Evolutionary conservation across 2,113 vertebrate species (phyloP), one percentile per base, ranked within the genome.

Genomic region (Scophthalmus maximus): DNA sequence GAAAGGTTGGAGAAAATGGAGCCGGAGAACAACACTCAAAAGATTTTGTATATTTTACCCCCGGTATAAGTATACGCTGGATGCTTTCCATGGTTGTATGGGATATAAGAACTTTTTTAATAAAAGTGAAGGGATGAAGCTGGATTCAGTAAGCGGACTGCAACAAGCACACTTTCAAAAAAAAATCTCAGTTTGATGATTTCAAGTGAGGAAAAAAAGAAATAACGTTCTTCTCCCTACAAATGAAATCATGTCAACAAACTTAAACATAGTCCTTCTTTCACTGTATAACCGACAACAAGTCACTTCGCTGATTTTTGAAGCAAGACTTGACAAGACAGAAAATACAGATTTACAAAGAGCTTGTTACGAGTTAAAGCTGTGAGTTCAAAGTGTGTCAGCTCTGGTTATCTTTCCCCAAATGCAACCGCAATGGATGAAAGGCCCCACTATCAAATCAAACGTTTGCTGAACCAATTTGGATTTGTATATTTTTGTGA

Each of bases 401-500:
- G 66, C 15, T 38, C 34, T 32, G 27, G 49, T 78, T 36, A 79
- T 78, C 46, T 64, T 53, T 76, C 34, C 52, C 57, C 64, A 51
- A 29, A 56, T 26, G 57, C 55, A 68, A 34, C 15, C 30, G 64
- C 52, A 22, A 30, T 10, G 9, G 73, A 81, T 62, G 63, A 76
- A 86, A 63, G 30, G 72, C 68, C 47, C 40, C 27, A 53, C 89
- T 77, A 82, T 91, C 70, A 87, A 88, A 84, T 89, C 79, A 76
- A 92, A 88, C 69, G 88, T 93, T 91, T 91, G 90, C 91, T 61
- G 87, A 92, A 78, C 83, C 82, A 85, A 93, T 93, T 93, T 88
- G 78, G 66, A 57, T 65, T 81, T 93, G 91, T 93, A 90, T 93
- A 92, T 93, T 93, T 93, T 90, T 81, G 78, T 49, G 85, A 79